Conservation (phyloP, 1,140 invertebrate genomes). For the Bradynema listronoti region DNA sequence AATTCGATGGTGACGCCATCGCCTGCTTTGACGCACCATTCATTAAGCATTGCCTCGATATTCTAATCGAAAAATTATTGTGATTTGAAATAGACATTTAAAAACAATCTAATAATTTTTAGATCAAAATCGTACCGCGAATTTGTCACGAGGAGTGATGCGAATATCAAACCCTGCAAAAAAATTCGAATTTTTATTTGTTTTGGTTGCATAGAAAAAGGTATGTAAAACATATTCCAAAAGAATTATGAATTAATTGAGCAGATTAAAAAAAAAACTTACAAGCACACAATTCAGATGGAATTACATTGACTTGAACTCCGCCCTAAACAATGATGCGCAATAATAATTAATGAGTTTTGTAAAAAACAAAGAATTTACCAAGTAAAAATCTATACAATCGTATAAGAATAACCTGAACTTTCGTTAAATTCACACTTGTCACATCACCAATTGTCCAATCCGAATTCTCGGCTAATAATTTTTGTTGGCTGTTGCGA, state of each 20-base stretch:
- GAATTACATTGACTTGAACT: constrained; percentile 84
- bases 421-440: constrained; percentile 75
- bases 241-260: too few species aligned
- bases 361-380: too few species aligned
- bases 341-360: too few species aligned
- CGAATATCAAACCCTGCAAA: constrained; percentile 71
- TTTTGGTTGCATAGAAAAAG: background rate
- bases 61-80: constrained; percentile 46
- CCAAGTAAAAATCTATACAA: too few species aligned
- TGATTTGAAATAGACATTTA: background rate
- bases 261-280: constrained; percentile 7
- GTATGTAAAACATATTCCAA: too few species aligned
- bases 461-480: constrained; percentile 65
- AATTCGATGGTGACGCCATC: constrained; percentile 70
- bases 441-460: constrained; percentile 75
- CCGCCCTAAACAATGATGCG: constrained; percentile 71
- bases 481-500: constrained; percentile 66
- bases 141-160: constrained; percentile 68
- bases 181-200: background rate
- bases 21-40: constrained; percentile 77
- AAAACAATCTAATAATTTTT: constrained; percentile 2
- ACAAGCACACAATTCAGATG: constrained; percentile 67
- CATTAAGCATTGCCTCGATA: constrained; percentile 69
- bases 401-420: constrained; percentile 65
- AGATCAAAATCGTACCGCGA: constrained; percentile 57